These are phyloP conservation scores for Melinopterus prodromus DNA, from an alignment of 2,888 invertebrate species.

Conservation along the genomic window DNA sequence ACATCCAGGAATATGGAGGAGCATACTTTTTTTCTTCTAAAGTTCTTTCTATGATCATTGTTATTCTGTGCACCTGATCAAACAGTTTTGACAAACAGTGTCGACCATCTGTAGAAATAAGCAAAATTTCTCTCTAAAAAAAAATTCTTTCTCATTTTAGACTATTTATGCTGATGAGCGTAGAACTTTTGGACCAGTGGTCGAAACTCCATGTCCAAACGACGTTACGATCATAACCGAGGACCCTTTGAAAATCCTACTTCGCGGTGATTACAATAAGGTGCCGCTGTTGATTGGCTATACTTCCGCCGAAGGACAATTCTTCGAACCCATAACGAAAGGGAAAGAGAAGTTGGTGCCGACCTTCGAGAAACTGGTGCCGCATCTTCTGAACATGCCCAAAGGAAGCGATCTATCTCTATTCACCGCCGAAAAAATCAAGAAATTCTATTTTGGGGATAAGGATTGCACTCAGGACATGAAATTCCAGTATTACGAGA, in stretches of 20 bases:
- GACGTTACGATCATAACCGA: slow-evolving; percentile 51
- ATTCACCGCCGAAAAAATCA: slow-evolving; percentile 47
- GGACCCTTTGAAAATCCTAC: slow-evolving; percentile 49
- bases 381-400: slow-evolving; percentile 46
- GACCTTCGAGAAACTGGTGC: slow-evolving; percentile 39
- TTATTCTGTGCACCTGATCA: no score
- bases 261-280: slow-evolving; percentile 52
- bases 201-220: slow-evolving; percentile 40
- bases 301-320: slow-evolving; percentile 53
- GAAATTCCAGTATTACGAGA: slow-evolving; percentile 17
- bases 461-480: slow-evolving; percentile 44
- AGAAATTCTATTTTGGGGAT: slow-evolving; percentile 51
- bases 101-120: no score
- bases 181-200: slow-evolving; percentile 39
- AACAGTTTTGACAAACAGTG: no score
- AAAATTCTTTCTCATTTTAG: slow-evolving; percentile 29
- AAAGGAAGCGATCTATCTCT: slow-evolving; percentile 47
- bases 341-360: slow-evolving; percentile 24
- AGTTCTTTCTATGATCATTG: no score
- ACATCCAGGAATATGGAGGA: no score
- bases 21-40: no score
- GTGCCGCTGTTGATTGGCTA: slow-evolving; percentile 56
- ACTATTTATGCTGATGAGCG: slow-evolving; percentile 25
- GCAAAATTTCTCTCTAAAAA: no score
- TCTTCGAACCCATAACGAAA: slow-evolving; percentile 47